These are phyloP conservation scores for Chinchilla lanigera DNA, from an alignment of 2,113 vertebrate genomes.

Conservation along the genomic window DNA sequence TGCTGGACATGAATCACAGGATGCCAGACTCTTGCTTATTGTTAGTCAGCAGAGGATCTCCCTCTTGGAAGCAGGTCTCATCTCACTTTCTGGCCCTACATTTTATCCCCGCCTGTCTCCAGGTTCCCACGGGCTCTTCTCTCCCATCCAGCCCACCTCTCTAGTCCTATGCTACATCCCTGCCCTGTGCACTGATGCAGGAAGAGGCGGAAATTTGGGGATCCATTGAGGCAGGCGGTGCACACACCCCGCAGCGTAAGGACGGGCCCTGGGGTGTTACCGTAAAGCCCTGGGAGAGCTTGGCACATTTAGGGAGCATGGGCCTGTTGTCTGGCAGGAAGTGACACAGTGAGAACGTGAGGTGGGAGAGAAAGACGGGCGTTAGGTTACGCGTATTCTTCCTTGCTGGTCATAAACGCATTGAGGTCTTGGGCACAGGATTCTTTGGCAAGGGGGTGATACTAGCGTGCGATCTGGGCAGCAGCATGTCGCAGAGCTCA, in stretches of 20 bases:
- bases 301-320: fast-evolving
- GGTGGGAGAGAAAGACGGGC: too few relatives aligned
- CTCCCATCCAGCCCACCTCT: not conserved
- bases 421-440: not conserved
- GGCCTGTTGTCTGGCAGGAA: not conserved
- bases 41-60: not conserved
- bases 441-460: not conserved
- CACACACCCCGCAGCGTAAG: not conserved
- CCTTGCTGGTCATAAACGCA: not conserved
- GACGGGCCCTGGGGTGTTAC: not conserved
- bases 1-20: not conserved
- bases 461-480: not conserved
- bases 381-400: not conserved
- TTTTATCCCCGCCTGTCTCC: not conserved
- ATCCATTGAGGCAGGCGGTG: not conserved
- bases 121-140: not conserved
- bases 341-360: not conserved
- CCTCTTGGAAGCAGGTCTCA: not conserved
- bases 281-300: not conserved
- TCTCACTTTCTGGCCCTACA: not conserved
- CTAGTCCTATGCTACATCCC: not conserved
- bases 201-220: not conserved
- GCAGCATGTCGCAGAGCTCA: not conserved
- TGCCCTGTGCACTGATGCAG: not conserved
- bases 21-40: not conserved